Conservation (phyloP, 2,113 vertebrate genomes). For the Macrotis lagotis region DNA sequence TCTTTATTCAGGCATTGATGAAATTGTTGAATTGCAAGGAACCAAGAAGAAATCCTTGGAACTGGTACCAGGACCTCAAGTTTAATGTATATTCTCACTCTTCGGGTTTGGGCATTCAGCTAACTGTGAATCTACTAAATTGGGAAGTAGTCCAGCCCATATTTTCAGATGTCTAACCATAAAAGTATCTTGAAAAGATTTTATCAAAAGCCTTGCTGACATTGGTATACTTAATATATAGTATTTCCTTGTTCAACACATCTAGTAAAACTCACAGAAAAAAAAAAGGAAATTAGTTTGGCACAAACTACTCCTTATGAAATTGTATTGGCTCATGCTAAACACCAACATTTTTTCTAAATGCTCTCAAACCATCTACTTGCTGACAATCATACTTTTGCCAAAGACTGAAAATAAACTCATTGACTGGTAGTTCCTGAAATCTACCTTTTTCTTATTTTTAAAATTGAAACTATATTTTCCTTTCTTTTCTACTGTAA, state of each 20-base stretch:
- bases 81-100: not conserved
- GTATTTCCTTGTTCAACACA: not conserved
- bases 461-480: not conserved
- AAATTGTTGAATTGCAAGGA: not conserved
- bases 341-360: not conserved
- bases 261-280: not conserved
- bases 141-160: not conserved
- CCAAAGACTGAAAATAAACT: not conserved
- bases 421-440: not conserved
- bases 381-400: not conserved
- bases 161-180: not conserved
- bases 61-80: not conserved
- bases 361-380: not conserved
- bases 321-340: not conserved
- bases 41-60: not conserved
- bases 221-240: not conserved
- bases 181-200: not conserved
- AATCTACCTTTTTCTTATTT: not conserved
- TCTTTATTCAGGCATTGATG: not conserved
- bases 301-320: not conserved
- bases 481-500: not conserved
- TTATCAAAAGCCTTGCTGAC: not conserved
- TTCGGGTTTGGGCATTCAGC: not conserved
- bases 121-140: not conserved
- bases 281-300: not conserved